phyloP scores from a whole-genome alignment of 2,888 invertebrate genomes.

The Mechanitis messenoides region DNA sequence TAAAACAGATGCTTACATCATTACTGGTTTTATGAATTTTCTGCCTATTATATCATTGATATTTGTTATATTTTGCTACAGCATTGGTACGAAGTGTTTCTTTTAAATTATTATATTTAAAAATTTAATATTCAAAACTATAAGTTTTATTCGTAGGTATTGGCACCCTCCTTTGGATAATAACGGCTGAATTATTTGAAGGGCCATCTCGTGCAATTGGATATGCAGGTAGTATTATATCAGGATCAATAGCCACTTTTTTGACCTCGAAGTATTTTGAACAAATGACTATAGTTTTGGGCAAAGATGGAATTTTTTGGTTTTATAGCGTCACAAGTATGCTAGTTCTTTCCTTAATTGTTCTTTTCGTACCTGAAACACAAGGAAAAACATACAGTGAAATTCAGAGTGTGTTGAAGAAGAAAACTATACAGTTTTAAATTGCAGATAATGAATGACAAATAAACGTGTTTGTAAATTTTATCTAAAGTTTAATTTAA shows the following conservation, averaged over 20 bases:
- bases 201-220: too few relatives aligned
- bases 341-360: constrained; percentile 33
- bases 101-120: too few relatives aligned
- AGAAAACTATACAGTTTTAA: too few relatives aligned
- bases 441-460: too few relatives aligned
- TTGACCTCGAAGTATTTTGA: constrained; percentile 39
- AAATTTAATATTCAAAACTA: too few relatives aligned
- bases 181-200: constrained; percentile 31
- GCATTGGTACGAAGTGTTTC: constrained; percentile 12
- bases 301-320: constrained; percentile 43
- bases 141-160: constrained; percentile 38
- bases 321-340: constrained; percentile 36
- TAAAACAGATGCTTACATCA: not conserved
- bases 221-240: too few relatives aligned
- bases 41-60: constrained; percentile 33
- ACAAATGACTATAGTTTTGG: constrained; percentile 34
- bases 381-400: too few relatives aligned
- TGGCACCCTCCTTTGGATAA: constrained; percentile 46
- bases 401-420: too few relatives aligned
- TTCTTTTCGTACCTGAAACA: constrained; percentile 48
- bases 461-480: too few relatives aligned
- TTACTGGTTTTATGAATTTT: constrained; percentile 29
- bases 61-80: constrained; percentile 19
- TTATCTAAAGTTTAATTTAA: too few relatives aligned
- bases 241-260: too few relatives aligned